These are phyloP conservation scores for Lepisosteus oculatus DNA, from an alignment of 2,113 vertebrate genomes.

Conservation along the genomic window DNA sequence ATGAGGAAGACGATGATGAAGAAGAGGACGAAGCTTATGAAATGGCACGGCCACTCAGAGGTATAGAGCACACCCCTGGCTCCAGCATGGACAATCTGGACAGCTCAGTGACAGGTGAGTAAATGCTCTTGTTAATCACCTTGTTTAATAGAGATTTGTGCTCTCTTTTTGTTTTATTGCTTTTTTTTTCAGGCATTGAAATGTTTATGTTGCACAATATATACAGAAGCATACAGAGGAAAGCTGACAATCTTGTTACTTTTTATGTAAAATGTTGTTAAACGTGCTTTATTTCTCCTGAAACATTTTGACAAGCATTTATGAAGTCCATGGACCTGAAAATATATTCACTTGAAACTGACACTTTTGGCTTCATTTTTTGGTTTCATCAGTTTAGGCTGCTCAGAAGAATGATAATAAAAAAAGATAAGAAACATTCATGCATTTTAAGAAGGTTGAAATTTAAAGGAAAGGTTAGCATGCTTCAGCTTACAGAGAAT, in stretches of 20 bases:
- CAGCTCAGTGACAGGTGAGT: constrained; percentile 92
- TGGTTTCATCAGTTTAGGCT: constrained; percentile 70
- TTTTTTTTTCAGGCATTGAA: too few relatives aligned
- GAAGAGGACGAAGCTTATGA: constrained; percentile 89
- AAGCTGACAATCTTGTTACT: too few relatives aligned
- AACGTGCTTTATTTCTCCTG: too few relatives aligned
- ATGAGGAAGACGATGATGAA: constrained; percentile 84
- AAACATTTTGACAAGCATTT: too few relatives aligned
- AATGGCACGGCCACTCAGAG: constrained; percentile 80
- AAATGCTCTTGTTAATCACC: not conserved
- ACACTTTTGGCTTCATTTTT: constrained; percentile 66
- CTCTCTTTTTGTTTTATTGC: too few relatives aligned
- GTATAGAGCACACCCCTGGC: constrained; percentile 89
- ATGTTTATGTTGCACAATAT: too few relatives aligned
- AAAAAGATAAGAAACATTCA: constrained; percentile 85
- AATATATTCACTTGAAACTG: constrained; percentile 68
- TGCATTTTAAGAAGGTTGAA: constrained; percentile 84
- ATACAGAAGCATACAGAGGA: too few relatives aligned
- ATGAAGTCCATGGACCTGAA: constrained; percentile 40
- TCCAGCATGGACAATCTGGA: constrained; percentile 98
- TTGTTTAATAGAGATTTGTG: not conserved
- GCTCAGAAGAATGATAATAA: constrained; percentile 58
- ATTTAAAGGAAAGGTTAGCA: constrained; percentile 41
- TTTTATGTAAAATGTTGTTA: too few relatives aligned
- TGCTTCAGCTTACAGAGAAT: too few relatives aligned